Base-by-base conservation (phyloP, 2,113 vertebrate genomes). In the Illadopsis cleaveri region DNA sequence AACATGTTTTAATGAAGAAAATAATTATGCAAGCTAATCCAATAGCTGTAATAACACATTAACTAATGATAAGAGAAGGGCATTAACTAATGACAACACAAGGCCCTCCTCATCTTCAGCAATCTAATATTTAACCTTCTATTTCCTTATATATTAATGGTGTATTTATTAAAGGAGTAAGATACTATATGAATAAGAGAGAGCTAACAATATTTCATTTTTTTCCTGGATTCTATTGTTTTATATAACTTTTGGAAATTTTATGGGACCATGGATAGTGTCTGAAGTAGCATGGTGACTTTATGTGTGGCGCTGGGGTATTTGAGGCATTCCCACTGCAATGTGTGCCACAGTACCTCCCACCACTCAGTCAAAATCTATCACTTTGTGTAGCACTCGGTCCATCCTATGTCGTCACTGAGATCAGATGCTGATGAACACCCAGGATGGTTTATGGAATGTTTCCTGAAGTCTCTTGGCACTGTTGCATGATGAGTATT, bases 291-390 rank as follows among this genome's bases (percentile, higher is more conserved):
- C 19, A n/a, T 1, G 2, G 12, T 3, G 10, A 40, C n/a, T 79
- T 45, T 57, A 76, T 15, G 18, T 16, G 6, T 4, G 27, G 12
- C 1, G 2, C 27, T 68, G 65, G 12, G 30, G 37, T 3, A 65
- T 77, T 4, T 25, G 37, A 21, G 50, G 12, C 16, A 10, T 28
- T 56, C 51, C 37, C 1, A 2, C 13, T 24, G 19, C 0, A 0
- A 18, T 38, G n/a, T 31, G 50, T 37, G 11, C 22, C 24, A 42
- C 11, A 51, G 79, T 42, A 53, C 23, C 35, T 57, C 27, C 10
- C 45, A 57, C 12, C 19, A 17, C 56, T 38, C 51, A 20, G n/a
- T 25, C 4, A 5, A 83, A 58, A 40, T 35, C 38, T 70, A 5
- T 23, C 12, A 15, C 64, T 66, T 21, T 38, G 44, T 30, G 31